Evolutionary conservation across 1,140 invertebrate genomes (phyloP), one percentile per base, ranked within the genome.

Genomic region (Proales similis): DNA sequence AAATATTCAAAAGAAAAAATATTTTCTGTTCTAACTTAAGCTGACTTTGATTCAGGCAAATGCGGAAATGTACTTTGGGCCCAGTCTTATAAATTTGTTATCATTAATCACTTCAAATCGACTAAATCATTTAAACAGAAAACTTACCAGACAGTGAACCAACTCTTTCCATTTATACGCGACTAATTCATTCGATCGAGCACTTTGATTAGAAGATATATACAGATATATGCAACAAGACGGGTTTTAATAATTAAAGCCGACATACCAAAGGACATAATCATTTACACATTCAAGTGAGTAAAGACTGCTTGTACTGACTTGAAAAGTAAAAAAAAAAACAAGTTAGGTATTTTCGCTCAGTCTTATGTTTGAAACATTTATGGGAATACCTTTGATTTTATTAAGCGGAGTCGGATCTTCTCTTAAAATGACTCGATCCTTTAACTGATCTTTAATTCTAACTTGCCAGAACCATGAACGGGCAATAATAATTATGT

Each of bases 321-420:
- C 33, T 57, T 57, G 39, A 42, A 57, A 57, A 19, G 27, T 57
- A n/a, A n/a, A n/a, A 42, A 57, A 26, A 42, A 24, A 42, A 4
- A 42, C 36, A 39, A 26, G 30, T 11, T 57, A 42, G 27, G 20
- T 17, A 19, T 57, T 57, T 39, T 57, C 51, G 22, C 39, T 42
- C 27, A 27, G 27, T 17, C 45, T 42, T 29, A 42, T 42, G 27
- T 30, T 57, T 42, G 45, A 57, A 12, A 57, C 36, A 42, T 17
- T 39, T n/a, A n/a, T n/a, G n/a, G n/a, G n/a, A n/a, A n/a, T 67
- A 74, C 73, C 70, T 68, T 70, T 66, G 66, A 73, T 74, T 27
- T 65, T 66, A 66, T 67, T 71, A 9, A 72, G 24, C 7, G 71
- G 72, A 53, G 64, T 70, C 64, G 68, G 67, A 24, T 67, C 64